phyloP scores from a whole-genome alignment of 2,113 vertebrate genomes.

The Misgurnus mizolepis region DNA sequence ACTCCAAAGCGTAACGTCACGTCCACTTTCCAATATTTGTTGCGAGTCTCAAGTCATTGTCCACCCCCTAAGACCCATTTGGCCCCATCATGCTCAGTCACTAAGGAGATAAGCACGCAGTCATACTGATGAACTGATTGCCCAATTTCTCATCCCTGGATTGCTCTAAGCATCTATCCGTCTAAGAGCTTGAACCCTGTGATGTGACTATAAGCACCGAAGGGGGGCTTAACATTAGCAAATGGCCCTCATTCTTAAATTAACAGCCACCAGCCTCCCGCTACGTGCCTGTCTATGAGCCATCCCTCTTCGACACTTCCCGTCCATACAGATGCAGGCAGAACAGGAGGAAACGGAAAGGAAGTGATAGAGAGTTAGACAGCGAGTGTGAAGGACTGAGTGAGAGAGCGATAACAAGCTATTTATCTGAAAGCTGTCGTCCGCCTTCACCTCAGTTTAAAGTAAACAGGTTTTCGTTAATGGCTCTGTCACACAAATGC shows the following conservation, averaged over 20 bases:
- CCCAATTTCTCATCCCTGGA: conserved; percentile 7
- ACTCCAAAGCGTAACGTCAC: too few relatives aligned
- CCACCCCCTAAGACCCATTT: neutral
- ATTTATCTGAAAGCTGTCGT: conserved; percentile 55
- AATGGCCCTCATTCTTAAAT: conserved; percentile 48
- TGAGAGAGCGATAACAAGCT: conserved; percentile 47
- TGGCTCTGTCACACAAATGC: conserved; percentile 52
- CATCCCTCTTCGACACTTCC: neutral
- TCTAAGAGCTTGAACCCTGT: conserved; percentile 14
- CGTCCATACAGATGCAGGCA: conserved; percentile 22
- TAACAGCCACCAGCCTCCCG: conserved; percentile 33
- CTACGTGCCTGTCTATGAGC: conserved; percentile 25
- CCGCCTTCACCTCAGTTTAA: conserved; percentile 51
- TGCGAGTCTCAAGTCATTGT: too few relatives aligned
- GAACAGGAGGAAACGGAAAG: neutral
- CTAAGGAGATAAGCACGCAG: neutral
- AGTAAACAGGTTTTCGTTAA: conserved; percentile 60
- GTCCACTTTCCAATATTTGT: too few relatives aligned
- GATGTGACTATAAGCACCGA: neutral
- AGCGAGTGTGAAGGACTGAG: conserved; percentile 1
- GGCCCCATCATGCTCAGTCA: neutral
- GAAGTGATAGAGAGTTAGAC: neutral
- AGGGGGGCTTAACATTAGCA: conserved; percentile 38
- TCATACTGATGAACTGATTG: conserved; percentile 5
- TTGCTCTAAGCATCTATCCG: neutral